Base-by-base conservation (phyloP, 2,797 vertebrate genomes). In the Sebastes matsubarae region DNA sequence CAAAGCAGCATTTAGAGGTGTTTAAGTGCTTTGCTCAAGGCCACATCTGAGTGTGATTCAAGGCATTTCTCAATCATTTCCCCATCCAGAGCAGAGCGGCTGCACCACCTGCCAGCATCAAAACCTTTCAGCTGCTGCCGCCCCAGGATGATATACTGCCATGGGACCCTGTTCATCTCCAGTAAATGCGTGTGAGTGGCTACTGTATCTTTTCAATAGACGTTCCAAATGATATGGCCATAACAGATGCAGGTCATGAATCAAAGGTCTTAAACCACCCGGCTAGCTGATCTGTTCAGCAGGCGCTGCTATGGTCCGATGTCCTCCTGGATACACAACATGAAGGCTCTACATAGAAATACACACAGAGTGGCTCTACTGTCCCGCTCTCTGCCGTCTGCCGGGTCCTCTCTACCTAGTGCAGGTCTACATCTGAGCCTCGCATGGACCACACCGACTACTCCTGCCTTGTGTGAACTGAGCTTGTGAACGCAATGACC, bases 201-300 rank as follows among this genome's bases (percentile, higher is more conserved):
- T 82, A 85, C 91, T 89, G 88, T 92, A 90, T 85, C 80, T 84
- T 82, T 88, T 91, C 87, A 82, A 90, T 89, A 67, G 77, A 86
- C 24, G 70, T 79, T 84, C 75, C 81, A 70, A 85, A 81, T 90
- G 69, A 89, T 92, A 94, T 93, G 89, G 63, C 83, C 89, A 93
- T 91, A 94, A 85, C 94, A 94, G 93, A 94, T 93, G 93, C 86
- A 84, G 87, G 87, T 92, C 90, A 89, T 94, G 92, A 93, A 94
- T 94, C 94, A 94, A 81, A 85, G 87, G 85, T 87, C 90, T 77
- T 69, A 78, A 93, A 90, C 92, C 94, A 90, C 93, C 92, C 88
- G 63, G 87, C 77, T 78, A 29, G 86, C 65, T 94, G 89, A 95
- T 95, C 5, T 72, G 34, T 95, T 94, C 88, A 75, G 58, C 94